Percentiles rank a stretch among this genome's conserved stretches.
phyloP scores from a whole-genome alignment of 2,797 vertebrate genomes.

The Gymnoscopelus braueri region DNA sequence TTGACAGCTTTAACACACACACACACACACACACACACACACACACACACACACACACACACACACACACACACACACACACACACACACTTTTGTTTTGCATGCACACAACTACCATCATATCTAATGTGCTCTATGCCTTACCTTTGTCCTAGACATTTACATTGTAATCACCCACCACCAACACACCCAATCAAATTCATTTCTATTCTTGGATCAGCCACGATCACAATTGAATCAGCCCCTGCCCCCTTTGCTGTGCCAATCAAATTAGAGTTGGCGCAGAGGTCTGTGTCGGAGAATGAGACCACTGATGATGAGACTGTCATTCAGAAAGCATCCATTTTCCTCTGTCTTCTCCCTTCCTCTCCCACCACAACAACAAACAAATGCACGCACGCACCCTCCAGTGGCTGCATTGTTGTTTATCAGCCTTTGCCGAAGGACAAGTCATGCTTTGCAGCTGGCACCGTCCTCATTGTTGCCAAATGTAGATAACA shows the following conservation, averaged over 20 bases:
- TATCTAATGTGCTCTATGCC: background rate
- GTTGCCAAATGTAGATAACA: conserved; percentile 12
- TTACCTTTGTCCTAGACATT: background rate
- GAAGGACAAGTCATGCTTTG: background rate
- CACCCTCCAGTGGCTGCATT: conserved; percentile 16
- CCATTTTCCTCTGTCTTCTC: conserved; percentile 5
- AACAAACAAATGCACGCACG: too few species aligned
- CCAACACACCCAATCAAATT: background rate
- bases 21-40: background rate
- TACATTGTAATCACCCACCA: conserved; percentile 6
- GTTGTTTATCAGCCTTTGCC: conserved; percentile 10
- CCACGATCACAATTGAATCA: conserved; percentile 13
- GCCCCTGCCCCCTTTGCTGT: background rate
- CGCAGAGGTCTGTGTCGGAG: background rate
- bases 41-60: too few species aligned
- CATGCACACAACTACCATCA: background rate
- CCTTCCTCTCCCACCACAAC: background rate
- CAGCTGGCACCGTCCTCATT: conserved; percentile 7
- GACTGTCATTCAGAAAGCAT: background rate
- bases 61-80: too few species aligned
- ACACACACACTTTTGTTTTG: background rate
- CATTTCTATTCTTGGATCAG: conserved; percentile 20
- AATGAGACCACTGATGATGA: background rate
- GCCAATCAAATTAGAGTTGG: conserved; percentile 6
- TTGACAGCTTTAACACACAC: background rate